Evolutionary conservation across 2,113 vertebrate species (phyloP).

Genomic region (Notiomystis cincta): DNA sequence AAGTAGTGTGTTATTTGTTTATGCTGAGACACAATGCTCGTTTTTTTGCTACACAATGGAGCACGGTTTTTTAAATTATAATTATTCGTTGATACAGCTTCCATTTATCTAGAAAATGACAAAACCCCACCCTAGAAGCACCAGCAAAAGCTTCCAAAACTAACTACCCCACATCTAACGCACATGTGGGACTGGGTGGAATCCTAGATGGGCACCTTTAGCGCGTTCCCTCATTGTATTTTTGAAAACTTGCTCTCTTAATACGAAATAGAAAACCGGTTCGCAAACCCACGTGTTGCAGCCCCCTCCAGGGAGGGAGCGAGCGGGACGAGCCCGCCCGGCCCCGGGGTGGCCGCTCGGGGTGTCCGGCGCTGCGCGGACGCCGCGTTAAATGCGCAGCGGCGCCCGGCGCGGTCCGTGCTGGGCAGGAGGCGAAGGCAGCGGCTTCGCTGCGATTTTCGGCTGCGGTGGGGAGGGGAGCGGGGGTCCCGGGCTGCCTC

Average conservation of each 20-base stretch:
- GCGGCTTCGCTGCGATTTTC: rapidly evolving
- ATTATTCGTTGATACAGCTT: neutral
- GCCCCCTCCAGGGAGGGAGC: neutral
- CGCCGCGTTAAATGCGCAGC: rapidly evolving
- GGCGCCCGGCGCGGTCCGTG: no score
- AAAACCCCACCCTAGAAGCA: neutral
- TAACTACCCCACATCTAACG: neutral
- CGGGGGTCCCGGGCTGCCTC: neutral
- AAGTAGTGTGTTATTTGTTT: neutral
- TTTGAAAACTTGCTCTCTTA: neutral
- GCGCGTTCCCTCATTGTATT: neutral
- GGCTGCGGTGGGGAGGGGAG: neutral
- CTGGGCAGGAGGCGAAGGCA: rapidly evolving
- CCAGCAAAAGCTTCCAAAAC: constrained; percentile 25
- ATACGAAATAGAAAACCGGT: neutral
- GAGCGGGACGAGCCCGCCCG: neutral
- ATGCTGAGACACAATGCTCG: neutral
- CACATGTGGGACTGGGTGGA: neutral
- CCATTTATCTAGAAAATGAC: neutral
- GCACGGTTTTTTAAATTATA: neutral
- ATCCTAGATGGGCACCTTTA: neutral
- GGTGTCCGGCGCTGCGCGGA: neutral
- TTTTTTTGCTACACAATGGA: neutral
- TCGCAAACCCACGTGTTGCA: neutral
- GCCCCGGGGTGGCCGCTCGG: neutral